A percentile compares a stretch with the other conserved stretches of the same genome.
Evolutionary conservation across 2,888 invertebrate genomes (phyloP).

Genomic region (Ennomos quercinarius): DNA sequence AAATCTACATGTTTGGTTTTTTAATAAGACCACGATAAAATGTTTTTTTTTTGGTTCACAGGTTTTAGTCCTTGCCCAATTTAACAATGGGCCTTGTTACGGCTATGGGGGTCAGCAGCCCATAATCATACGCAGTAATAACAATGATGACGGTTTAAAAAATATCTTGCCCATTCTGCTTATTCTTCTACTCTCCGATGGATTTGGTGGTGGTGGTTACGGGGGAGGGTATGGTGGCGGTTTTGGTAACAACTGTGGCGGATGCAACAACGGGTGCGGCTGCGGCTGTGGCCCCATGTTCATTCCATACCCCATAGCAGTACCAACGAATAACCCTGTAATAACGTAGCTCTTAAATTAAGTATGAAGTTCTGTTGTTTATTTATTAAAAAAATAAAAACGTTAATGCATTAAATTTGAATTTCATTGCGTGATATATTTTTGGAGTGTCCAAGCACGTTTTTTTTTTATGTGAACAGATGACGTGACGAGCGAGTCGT

Average conservation of each 20-base stretch:
- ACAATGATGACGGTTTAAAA: slow-evolving; percentile 52
- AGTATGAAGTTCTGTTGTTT: not conserved
- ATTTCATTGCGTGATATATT: slow-evolving; percentile 12
- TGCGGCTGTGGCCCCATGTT: slow-evolving; percentile 44
- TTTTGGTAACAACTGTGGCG: slow-evolving; percentile 41
- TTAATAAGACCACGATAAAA: not conserved
- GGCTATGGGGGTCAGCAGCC: slow-evolving; percentile 52
- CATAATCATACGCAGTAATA: slow-evolving; percentile 53
- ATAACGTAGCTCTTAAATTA: slow-evolving; percentile 27
- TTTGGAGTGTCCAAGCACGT: slow-evolving; percentile 9
- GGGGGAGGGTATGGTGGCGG: slow-evolving; percentile 24
- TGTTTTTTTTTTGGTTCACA: slow-evolving; percentile 36
- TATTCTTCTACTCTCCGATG: slow-evolving; percentile 53
- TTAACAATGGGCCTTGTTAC: slow-evolving; percentile 39
- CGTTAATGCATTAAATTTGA: slow-evolving; percentile 1
- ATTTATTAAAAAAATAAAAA: slow-evolving; percentile 1
- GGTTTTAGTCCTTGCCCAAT: slow-evolving; percentile 58
- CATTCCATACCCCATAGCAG: slow-evolving; percentile 60
- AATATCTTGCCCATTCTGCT: slow-evolving; percentile 58
- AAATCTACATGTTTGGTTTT: no score
- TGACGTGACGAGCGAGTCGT: no score
- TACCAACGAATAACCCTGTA: slow-evolving; percentile 51
- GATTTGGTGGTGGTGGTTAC: slow-evolving; percentile 36
- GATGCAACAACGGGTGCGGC: slow-evolving; percentile 40
- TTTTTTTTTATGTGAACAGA: not conserved